Conservation (phyloP, 2,113 vertebrate genomes). For the Vicugna pacos region DNA sequence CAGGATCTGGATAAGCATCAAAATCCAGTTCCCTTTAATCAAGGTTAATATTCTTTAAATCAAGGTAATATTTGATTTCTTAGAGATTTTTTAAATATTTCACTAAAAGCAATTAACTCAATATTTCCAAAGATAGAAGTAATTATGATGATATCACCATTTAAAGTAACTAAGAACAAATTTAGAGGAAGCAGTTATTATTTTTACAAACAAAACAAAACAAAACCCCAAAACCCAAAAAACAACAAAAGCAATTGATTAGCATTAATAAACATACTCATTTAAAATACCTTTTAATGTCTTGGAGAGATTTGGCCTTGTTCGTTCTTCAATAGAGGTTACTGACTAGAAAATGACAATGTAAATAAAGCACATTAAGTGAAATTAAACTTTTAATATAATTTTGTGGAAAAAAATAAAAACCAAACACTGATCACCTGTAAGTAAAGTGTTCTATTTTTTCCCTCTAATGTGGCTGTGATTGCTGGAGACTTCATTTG, state of each 20-base stretch:
- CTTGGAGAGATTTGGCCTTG: conserved; percentile 95
- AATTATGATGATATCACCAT: background rate
- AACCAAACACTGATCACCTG: conserved; percentile 88
- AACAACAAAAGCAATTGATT: background rate
- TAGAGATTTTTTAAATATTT: background rate
- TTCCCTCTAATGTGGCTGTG: conserved; percentile 96
- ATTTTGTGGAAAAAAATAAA: background rate
- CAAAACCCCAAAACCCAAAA: background rate
- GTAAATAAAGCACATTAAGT: conserved; percentile 59
- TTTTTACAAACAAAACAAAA: background rate
- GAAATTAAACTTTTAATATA: conserved; percentile 54
- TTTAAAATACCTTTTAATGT: conserved; percentile 92
- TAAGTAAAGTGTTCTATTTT: conserved; percentile 98
- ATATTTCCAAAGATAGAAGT: conserved; percentile 16
- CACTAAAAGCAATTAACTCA: conserved; percentile 27
- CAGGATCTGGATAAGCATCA: background rate
- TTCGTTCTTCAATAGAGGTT: conserved; percentile 95
- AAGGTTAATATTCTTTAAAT: conserved; percentile 18
- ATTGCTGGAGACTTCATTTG: conserved; percentile 98
- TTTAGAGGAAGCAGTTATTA: conserved; percentile 5
- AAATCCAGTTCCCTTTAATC: conserved; percentile 30
- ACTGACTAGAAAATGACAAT: conserved; percentile 88
- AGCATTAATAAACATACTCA: conserved; percentile 17
- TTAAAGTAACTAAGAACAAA: background rate
- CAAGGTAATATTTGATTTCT: conserved; percentile 46